Conservation (phyloP, 2,113 vertebrate species). For the Phainopepla nitens region DNA sequence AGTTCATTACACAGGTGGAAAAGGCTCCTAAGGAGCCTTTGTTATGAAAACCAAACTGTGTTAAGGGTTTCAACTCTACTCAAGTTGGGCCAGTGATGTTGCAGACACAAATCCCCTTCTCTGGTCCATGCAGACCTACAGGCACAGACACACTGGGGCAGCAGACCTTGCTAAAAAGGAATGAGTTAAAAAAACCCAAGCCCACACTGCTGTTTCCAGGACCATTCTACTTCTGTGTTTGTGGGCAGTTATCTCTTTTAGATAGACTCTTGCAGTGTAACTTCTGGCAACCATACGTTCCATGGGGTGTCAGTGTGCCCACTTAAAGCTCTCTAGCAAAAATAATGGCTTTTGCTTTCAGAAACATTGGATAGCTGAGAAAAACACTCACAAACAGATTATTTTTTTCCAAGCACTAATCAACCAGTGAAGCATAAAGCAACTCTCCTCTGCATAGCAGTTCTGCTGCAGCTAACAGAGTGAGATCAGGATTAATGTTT, state of each 20-base stretch:
- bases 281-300: not conserved
- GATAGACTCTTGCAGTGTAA: not conserved
- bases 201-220: not conserved
- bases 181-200: not conserved
- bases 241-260: not conserved
- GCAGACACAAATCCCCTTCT: not conserved
- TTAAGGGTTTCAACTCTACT: not conserved
- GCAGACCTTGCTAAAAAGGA: not conserved
- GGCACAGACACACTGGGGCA: not conserved
- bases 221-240: not conserved
- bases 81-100: not conserved
- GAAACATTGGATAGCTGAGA: not conserved
- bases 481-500: not conserved
- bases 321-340: not conserved
- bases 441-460: not conserved
- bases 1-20: not conserved
- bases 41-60: not conserved
- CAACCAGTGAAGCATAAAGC: not conserved
- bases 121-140: not conserved
- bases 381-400: not conserved
- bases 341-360: not conserved
- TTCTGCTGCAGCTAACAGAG: not conserved
- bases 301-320: not conserved
- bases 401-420: not conserved
- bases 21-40: not conserved